These are phyloP conservation scores for Pelmatolapia mariae DNA, from an alignment of 2,113 vertebrate genomes.

Conservation along the genomic window DNA sequence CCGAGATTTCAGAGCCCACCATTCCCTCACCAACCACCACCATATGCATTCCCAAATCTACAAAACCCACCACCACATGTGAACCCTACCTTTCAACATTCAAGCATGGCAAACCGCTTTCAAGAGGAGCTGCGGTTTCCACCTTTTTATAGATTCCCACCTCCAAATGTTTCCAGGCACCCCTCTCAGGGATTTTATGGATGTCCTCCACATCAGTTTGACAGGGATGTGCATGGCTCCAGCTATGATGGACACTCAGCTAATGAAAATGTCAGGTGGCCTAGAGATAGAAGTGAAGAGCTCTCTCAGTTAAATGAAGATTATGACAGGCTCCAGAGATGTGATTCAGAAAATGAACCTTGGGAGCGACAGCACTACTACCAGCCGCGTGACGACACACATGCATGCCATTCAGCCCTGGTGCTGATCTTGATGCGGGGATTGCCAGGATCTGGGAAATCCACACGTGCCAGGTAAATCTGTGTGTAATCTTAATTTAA, in stretches of 20 bases:
- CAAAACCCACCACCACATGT: neutral
- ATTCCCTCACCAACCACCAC: neutral
- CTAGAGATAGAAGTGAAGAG: neutral
- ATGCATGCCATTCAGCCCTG: neutral
- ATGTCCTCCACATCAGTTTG: neutral
- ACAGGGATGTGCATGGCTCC: neutral
- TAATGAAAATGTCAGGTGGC: neutral
- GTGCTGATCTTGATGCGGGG: slow-evolving; percentile 73
- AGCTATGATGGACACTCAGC: neutral
- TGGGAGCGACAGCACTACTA: neutral
- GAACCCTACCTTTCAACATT: neutral
- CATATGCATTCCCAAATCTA: neutral
- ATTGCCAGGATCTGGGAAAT: slow-evolving; percentile 74
- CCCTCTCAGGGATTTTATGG: neutral
- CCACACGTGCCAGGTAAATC: slow-evolving; percentile 61
- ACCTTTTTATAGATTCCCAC: neutral
- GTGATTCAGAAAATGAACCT: neutral
- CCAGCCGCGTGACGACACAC: neutral
- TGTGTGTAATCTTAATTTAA: neutral
- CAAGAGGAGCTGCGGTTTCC: neutral
- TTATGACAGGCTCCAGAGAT: neutral
- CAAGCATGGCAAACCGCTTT: neutral
- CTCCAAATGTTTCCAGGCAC: neutral
- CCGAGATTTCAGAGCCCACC: slow-evolving; percentile 4
- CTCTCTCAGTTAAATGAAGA: neutral